phyloP scores from a whole-genome alignment of 2,113 vertebrate genomes.

The Ardeotis arabs region DNA sequence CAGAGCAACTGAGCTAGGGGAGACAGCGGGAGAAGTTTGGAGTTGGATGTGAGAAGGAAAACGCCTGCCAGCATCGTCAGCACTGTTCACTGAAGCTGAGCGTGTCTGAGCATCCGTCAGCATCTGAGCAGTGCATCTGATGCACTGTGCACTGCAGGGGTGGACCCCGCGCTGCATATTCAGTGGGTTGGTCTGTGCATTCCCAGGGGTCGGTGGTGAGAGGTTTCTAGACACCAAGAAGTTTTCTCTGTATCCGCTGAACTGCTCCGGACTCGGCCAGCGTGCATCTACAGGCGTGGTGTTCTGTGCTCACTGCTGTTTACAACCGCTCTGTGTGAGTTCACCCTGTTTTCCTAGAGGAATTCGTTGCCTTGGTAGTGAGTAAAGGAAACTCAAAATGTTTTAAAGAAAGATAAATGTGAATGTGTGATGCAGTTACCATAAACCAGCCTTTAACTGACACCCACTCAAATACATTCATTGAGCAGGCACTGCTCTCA shows the following conservation, averaged over 20 bases:
- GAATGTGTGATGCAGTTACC: neutral
- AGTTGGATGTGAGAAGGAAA: neutral
- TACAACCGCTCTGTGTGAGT: neutral
- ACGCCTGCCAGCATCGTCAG: neutral
- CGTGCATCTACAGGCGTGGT: accelerated
- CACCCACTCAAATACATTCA: constrained; percentile 28
- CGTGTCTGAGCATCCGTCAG: neutral
- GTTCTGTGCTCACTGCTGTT: neutral
- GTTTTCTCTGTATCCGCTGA: neutral
- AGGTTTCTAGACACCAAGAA: neutral
- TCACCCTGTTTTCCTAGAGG: neutral
- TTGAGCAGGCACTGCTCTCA: neutral
- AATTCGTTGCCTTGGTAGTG: constrained; percentile 52
- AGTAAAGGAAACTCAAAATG: neutral
- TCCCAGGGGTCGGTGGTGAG: accelerated
- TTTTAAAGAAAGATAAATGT: neutral
- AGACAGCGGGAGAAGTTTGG: neutral
- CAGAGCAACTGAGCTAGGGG: neutral
- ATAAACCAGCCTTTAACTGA: neutral
- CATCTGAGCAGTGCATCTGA: neutral
- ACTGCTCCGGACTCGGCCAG: neutral
- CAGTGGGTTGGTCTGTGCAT: neutral
- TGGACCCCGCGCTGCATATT: accelerated
- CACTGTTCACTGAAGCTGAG: neutral
- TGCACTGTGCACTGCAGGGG: accelerated